Percentiles rank a stretch among this genome's conserved stretches.
These are phyloP conservation scores for Brenthis hecate DNA, from an alignment of 2,888 invertebrate genomes.

Conservation along the genomic window DNA sequence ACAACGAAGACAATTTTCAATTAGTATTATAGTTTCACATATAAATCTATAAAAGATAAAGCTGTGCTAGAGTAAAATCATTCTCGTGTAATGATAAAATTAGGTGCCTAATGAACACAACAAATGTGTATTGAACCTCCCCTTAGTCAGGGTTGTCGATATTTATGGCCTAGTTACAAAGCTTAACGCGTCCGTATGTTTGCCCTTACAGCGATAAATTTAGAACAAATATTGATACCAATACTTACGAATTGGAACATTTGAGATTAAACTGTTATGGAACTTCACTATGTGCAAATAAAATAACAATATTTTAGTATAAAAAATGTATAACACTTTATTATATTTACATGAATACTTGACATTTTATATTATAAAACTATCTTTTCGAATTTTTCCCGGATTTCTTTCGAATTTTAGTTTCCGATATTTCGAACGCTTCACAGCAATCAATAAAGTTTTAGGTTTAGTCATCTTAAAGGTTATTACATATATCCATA, in stretches of 20 bases:
- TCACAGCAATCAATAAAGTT: too few species aligned
- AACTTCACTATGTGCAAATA: too few species aligned
- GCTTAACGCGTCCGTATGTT: constrained; percentile 65
- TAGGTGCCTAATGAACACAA: constrained; percentile 11
- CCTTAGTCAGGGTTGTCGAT: constrained; percentile 63
- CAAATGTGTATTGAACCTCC: constrained; percentile 12
- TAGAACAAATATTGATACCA: constrained; percentile 50
- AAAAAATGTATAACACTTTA: too few species aligned
- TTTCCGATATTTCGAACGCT: too few species aligned
- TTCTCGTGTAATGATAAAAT: constrained; percentile 11
- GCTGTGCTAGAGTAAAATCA: background rate
- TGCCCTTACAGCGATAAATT: constrained; percentile 58
- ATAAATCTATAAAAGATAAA: background rate
- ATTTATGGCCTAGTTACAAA: constrained; percentile 65
- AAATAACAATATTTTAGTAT: too few species aligned
- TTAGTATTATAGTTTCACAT: background rate
- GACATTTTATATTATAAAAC: too few species aligned
- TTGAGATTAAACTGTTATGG: background rate
- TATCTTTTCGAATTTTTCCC: too few species aligned
- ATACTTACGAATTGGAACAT: background rate
- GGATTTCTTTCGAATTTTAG: too few species aligned
- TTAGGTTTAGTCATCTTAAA: too few species aligned
- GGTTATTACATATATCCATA: too few species aligned
- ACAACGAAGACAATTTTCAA: too few species aligned
- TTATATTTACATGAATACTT: too few species aligned